Evolutionary conservation across 37 sponge, comb jelly and placozoan genomes (phyloP).

Genomic region (Theonella swinhoei): DNA sequence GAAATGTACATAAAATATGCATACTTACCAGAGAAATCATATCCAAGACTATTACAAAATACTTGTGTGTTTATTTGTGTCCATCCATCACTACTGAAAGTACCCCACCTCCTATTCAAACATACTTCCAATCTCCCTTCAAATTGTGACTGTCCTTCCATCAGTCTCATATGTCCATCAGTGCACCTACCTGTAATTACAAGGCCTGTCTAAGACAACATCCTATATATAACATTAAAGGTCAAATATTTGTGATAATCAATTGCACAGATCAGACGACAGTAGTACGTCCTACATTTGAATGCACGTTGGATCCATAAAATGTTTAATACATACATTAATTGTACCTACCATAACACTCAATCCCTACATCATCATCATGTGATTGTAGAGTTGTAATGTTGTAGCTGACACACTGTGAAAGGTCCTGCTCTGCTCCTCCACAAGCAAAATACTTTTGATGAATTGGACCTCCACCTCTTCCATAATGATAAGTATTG

Average conservation of each 20-base stretch:
- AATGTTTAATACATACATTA: not conserved
- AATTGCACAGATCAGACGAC: no score
- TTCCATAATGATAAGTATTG: not conserved
- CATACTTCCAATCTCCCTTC: not conserved
- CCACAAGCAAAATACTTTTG: not conserved
- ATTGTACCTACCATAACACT: not conserved
- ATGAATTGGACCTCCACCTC: not conserved
- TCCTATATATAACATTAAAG: no score
- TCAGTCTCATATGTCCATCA: not conserved
- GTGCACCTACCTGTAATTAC: not conserved
- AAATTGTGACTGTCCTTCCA: not conserved
- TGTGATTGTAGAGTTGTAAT: no score
- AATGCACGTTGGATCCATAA: no score
- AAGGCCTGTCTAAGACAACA: no score
- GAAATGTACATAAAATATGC: no score
- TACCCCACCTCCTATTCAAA: not conserved
- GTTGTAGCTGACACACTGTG: no score
- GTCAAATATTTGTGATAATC: no score
- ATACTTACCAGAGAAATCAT: not conserved
- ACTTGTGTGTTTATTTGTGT: not conserved
- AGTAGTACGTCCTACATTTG: no score
- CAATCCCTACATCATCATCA: not conserved
- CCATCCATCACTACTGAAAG: not conserved
- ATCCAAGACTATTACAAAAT: not conserved
- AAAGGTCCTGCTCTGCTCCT: not conserved